phyloP scores from a whole-genome alignment of 2,797 vertebrate species.

The Sardinella longiceps region DNA sequence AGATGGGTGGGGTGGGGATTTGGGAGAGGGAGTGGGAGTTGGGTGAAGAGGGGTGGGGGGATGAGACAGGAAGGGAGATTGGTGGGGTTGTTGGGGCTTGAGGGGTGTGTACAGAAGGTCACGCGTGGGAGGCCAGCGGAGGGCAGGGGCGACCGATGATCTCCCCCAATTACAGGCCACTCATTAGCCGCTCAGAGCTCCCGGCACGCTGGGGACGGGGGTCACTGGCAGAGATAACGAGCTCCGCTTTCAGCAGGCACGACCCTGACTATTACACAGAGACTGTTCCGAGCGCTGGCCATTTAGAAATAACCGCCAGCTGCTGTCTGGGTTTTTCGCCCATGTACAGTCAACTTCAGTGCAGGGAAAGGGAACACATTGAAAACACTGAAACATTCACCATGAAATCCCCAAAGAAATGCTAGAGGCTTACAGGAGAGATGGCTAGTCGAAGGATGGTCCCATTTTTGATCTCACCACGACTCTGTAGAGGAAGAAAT shows the following conservation, averaged over 20 bases:
- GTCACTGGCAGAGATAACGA: not conserved
- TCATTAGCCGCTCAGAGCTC: not conserved
- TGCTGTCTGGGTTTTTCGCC: not conserved
- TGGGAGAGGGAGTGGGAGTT: not conserved
- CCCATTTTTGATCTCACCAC: slow-evolving; percentile 95
- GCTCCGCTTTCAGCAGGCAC: not conserved
- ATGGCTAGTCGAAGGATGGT: slow-evolving; percentile 95
- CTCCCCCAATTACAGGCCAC: not conserved
- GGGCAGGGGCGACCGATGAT: not conserved
- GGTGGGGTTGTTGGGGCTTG: not conserved
- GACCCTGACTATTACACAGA: not conserved
- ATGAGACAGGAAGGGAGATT: not conserved
- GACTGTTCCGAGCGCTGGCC: not conserved
- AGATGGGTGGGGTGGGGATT: not conserved
- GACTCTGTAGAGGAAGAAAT: slow-evolving; percentile 77
- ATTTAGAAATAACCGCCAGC: not conserved
- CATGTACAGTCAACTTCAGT: not conserved
- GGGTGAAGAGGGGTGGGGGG: not conserved
- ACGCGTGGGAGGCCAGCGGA: not conserved
- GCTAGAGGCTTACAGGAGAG: slow-evolving; percentile 83
- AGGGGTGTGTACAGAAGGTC: not conserved
- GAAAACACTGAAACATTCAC: not conserved
- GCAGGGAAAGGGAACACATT: not conserved
- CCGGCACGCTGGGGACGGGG: not conserved
- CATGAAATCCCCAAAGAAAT: not conserved